Base-by-base conservation (phyloP, 2,888 invertebrate genomes). In the Ornithoptera priamus region DNA sequence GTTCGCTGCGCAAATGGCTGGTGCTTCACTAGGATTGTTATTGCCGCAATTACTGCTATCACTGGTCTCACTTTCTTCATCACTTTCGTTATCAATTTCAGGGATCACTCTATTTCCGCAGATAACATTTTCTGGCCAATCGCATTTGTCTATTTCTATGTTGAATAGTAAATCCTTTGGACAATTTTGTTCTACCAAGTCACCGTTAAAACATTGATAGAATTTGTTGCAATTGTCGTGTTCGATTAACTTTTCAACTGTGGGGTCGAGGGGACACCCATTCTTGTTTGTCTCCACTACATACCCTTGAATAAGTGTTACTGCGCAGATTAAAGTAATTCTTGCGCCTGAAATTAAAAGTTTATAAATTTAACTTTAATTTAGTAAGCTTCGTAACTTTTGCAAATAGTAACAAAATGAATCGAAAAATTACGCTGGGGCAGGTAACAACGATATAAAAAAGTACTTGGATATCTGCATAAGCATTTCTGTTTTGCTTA, bases 261-360 rank as follows among this genome's bases (percentile, higher is more conserved):
- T 62, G 36, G 72, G 72, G 50, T 80, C 76, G 69, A 71, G 66
- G 1, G 79, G 78, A 61, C 78, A 79, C 39, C 76, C 77, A 67
- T 77, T 76, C 20, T 70, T 69, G 50, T 79, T 79, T 46, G 76
- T 72, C 22, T 78, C 75, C 42, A 78, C 73, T 65, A 76, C 75
- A 71, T 75, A 71, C 71, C 80, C 81, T 10, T 76, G 76, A 71
- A 78, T 80, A 71, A 85, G 74, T 75, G 83, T 75, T 68, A 82
- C 71, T 75, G 83, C 85, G 84, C 85, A 85, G 72, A 87, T 80
- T 76, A 87, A 75, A 75, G 79, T 73, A 71, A 83, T 71, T 66
- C 78, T 74, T 75, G 80, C 72, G 73, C 80, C 88, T 89, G 84
- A 72, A 86, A 85, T 15, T 10, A 42, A 46, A 42, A 50, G 18